Evolutionary conservation across 2,797 vertebrate species (phyloP).

Genomic region (Pangasius mekongensis): DNA sequence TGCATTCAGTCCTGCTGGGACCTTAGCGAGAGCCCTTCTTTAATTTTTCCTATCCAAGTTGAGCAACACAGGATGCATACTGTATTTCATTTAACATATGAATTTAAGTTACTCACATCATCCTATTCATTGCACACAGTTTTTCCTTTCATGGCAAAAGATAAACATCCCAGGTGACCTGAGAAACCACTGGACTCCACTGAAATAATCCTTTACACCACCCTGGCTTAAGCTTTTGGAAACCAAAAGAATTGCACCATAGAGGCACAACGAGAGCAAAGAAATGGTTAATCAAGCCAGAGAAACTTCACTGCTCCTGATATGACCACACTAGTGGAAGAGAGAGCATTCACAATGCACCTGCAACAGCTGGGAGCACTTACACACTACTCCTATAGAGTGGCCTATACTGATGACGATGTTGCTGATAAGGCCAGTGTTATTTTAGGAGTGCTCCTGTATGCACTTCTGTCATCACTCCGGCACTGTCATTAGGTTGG

Average conservation of each 20-base stretch:
- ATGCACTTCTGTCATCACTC: conserved; percentile 45
- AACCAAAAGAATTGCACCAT: conserved; percentile 64
- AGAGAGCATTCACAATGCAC: conserved; percentile 32
- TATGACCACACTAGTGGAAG: conserved; percentile 26
- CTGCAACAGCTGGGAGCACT: conserved; percentile 36
- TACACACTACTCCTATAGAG: conserved; percentile 43
- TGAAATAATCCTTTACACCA: conserved; percentile 65
- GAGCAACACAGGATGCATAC: conserved; percentile 59
- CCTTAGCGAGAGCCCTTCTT: conserved; percentile 41
- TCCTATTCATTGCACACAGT: conserved; percentile 42
- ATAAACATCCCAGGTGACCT: conserved; percentile 68
- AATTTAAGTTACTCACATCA: not conserved
- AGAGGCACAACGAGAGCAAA: conserved; percentile 69
- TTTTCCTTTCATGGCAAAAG: conserved; percentile 67
- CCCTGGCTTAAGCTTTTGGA: conserved; percentile 70
- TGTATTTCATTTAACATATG: conserved; percentile 49
- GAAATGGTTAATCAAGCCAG: conserved; percentile 37
- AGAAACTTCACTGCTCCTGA: conserved; percentile 30
- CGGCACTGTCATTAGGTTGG: conserved; percentile 42
- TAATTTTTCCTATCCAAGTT: conserved; percentile 57
- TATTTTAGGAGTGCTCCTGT: conserved; percentile 45
- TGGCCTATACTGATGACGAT: conserved; percentile 25
- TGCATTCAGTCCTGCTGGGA: conserved; percentile 46
- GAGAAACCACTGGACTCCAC: conserved; percentile 34
- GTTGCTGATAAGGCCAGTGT: conserved; percentile 48